Evolutionary conservation across 2,113 vertebrate genomes (phyloP), one percentile per base, ranked within the genome.

Genomic region (Machaerirhynchus nigripectus): DNA sequence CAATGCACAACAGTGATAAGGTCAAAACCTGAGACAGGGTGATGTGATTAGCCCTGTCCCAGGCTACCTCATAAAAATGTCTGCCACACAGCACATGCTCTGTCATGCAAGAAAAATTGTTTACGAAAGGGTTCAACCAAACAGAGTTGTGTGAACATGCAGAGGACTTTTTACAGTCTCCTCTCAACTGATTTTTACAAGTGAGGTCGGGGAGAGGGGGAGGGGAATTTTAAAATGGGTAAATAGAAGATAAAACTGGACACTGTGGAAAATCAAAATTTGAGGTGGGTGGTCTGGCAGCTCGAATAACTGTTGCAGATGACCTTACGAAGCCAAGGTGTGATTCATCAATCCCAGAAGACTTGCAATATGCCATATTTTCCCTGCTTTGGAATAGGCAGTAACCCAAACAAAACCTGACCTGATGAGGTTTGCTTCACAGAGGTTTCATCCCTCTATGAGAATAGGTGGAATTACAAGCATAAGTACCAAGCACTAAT

Each of bases 1-100:
- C 94, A 95, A 69, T 96, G 96, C 95, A 96, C 97, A 97, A 87
- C 85, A 95, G 93, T 57, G 91, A 94, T 96, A 96, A 95, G 97
- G 96, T 97, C 97, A 97, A 87, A 96, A 93, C 92, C 93, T 89
- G 94, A 95, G 95, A 95, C 84, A 84, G 15, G 13, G 83, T 82
- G 94, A 95, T 97, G 93, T 86, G 95, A 97, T 97, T 97, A 97
- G 87, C 75, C 92, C 83, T 87, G 92, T 96, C 95, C 92, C 77
- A 78, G 79, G 70, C 67, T 94, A 95, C 97, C 91, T 96, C 93
- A 94, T 95, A 95, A 96, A 97, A 93, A 94, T 85, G 49, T 96
- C 93, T 96, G 88, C 93, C 88, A 89, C 75, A 69, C 57, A 89
- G 52, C 88, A 93, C 74, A 80, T 18, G 70, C 56, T 97, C 95